Percentiles rank a stretch among this genome's conserved stretches.
Conservation (phyloP, 2,797 vertebrate genomes). For the Phrynocephalus forsythii region DNA sequence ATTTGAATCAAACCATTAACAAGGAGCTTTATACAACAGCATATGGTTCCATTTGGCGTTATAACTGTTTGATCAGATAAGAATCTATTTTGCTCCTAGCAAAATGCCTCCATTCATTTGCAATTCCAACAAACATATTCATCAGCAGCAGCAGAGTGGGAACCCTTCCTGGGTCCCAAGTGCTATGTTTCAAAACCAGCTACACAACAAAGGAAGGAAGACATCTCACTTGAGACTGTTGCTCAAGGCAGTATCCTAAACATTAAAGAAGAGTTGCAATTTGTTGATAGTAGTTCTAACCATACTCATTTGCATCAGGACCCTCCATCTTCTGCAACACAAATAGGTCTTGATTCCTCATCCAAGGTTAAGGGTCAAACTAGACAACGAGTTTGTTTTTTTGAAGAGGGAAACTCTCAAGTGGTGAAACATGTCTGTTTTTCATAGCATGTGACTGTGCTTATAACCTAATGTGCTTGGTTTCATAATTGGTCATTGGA, state of each 20-base stretch:
- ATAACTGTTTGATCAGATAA: slow-evolving; percentile 20
- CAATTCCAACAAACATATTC: neutral
- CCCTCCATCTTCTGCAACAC: too few relatives aligned
- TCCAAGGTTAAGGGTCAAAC: too few relatives aligned
- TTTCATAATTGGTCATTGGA: too few relatives aligned
- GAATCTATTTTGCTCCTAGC: neutral
- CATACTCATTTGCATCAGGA: too few relatives aligned
- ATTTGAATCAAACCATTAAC: neutral
- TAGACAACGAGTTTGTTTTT: too few relatives aligned
- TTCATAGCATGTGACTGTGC: too few relatives aligned
- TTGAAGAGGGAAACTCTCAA: too few relatives aligned
- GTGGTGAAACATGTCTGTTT: too few relatives aligned
- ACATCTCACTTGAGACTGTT: neutral
- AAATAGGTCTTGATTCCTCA: too few relatives aligned
- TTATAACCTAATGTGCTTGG: too few relatives aligned
- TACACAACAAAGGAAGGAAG: neutral
- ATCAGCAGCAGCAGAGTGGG: accelerated
- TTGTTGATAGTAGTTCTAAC: neutral
- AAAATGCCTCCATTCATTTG: slow-evolving; percentile 18
- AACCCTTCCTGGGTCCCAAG: neutral
- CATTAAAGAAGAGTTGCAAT: slow-evolving; percentile 34
- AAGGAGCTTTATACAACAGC: neutral
- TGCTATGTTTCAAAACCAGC: accelerated
- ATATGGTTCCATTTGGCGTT: slow-evolving; percentile 19
- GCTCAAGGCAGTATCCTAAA: neutral